A percentile compares a stretch with the other conserved stretches of the same genome.
phyloP scores from a whole-genome alignment of 2,888 invertebrate genomes.

The Ernsta delagoae region DNA sequence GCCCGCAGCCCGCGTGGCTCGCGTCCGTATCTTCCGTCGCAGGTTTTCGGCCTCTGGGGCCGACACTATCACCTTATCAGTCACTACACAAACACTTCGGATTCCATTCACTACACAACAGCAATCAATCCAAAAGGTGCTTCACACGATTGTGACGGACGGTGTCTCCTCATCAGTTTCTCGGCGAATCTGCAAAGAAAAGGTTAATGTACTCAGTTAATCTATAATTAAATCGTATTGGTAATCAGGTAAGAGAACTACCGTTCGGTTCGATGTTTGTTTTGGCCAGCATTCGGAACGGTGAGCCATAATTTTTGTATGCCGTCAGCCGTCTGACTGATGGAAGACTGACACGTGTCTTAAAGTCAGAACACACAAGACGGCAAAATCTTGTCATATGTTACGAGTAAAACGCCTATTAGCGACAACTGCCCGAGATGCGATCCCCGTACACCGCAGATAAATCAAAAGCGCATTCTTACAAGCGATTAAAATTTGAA shows the following conservation, averaged over 20 bases:
- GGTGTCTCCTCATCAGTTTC: constrained; percentile 82
- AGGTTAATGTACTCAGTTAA: constrained; percentile 71
- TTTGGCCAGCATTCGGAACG: constrained; percentile 65
- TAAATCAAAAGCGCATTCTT: constrained; percentile 72
- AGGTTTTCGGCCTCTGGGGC: constrained; percentile 78
- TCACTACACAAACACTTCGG: constrained; percentile 83
- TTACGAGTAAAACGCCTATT: constrained; percentile 80
- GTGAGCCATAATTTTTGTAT: constrained; percentile 64
- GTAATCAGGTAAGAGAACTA: constrained; percentile 58
- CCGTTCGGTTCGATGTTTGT: constrained; percentile 68
- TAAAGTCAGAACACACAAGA: constrained; percentile 75
- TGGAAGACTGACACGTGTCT: constrained; percentile 71
- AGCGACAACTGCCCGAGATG: constrained; percentile 80
- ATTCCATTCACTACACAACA: constrained; percentile 83
- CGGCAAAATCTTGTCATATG: constrained; percentile 64
- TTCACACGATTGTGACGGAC: constrained; percentile 74
- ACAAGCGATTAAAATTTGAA: constrained; percentile 61
- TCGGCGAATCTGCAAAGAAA: constrained; percentile 79
- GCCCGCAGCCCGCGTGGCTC: constrained; percentile 84
- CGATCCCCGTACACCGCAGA: constrained; percentile 70
- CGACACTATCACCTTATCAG: constrained; percentile 80
- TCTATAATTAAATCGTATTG: constrained; percentile 71
- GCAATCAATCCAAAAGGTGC: constrained; percentile 66
- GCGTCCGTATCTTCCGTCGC: constrained; percentile 84
- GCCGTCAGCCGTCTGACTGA: constrained; percentile 60